Conservation (phyloP, 2,113 vertebrate genomes). For the Datnioides undecimradiatus region DNA sequence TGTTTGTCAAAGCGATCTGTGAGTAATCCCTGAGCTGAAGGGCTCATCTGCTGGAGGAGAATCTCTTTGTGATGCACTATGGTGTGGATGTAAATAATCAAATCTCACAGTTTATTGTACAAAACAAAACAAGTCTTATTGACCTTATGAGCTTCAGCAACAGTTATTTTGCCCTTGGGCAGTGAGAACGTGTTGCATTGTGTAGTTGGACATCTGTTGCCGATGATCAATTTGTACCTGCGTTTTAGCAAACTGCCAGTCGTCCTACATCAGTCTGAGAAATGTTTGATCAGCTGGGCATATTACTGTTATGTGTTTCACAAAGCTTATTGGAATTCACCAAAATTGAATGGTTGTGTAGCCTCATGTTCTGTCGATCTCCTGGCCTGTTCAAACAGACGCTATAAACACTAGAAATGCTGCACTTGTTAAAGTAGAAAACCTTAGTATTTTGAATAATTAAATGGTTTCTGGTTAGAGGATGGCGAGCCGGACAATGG, state of each 20-base stretch:
- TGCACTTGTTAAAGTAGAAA: too few relatives aligned
- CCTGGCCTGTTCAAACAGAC: too few relatives aligned
- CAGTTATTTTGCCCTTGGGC: not conserved
- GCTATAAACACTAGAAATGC: too few relatives aligned
- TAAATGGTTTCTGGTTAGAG: too few relatives aligned
- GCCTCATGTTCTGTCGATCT: too few relatives aligned
- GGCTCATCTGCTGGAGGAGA: conserved; percentile 25
- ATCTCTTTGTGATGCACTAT: conserved; percentile 3
- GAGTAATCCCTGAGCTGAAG: conserved; percentile 33
- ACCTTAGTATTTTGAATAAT: too few relatives aligned
- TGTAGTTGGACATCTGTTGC: not conserved
- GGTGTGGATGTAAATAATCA: conserved; percentile 13
- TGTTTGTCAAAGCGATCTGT: conserved; percentile 43
- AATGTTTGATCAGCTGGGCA: not conserved
- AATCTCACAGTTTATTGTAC: conserved; percentile 30
- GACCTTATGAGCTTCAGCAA: not conserved
- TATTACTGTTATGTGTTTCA: not conserved
- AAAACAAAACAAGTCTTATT: conserved; percentile 4
- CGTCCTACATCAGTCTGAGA: too few relatives aligned
- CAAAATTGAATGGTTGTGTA: too few relatives aligned
- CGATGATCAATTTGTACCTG: not conserved
- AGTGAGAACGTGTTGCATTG: not conserved
- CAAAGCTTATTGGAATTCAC: too few relatives aligned
- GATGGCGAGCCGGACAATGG: too few relatives aligned
- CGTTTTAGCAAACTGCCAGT: not conserved